These are phyloP conservation scores for Calameuta filiformis DNA, from an alignment of 2,888 invertebrate species.

Conservation along the genomic window DNA sequence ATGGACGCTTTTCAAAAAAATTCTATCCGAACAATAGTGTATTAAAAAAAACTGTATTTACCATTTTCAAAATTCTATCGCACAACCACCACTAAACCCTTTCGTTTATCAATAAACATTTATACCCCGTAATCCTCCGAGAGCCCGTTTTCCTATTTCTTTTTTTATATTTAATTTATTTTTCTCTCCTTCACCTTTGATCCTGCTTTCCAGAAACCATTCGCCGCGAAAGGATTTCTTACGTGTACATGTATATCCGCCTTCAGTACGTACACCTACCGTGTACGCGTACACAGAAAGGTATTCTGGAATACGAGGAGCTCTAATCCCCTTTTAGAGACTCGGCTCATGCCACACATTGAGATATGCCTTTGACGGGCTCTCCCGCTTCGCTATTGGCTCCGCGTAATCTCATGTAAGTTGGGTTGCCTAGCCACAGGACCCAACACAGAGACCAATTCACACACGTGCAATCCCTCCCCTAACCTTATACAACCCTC, in stretches of 20 bases:
- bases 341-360: slow-evolving; percentile 55
- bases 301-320: slow-evolving; percentile 55
- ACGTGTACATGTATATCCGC: slow-evolving; percentile 6
- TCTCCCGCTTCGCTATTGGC: slow-evolving; percentile 59
- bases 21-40: too few species aligned
- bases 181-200: slow-evolving; percentile 31
- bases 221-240: slow-evolving; percentile 39
- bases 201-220: slow-evolving; percentile 47
- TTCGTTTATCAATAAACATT: background rate
- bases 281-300: slow-evolving; percentile 19
- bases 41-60: background rate
- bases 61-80: background rate
- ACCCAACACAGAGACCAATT: slow-evolving; percentile 43
- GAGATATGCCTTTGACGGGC: slow-evolving; percentile 62
- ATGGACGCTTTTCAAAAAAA: background rate
- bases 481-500: slow-evolving; percentile 2
- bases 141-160: background rate
- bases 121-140: background rate
- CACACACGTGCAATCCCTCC: slow-evolving; percentile 43
- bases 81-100: background rate
- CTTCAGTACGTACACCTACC: slow-evolving; percentile 20
- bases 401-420: slow-evolving; percentile 61
- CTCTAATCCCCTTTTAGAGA: slow-evolving; percentile 64
- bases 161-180: background rate
- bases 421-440: slow-evolving; percentile 64